Conservation (phyloP, 1,140 invertebrate species). For the Heterodera schachtii region DNA sequence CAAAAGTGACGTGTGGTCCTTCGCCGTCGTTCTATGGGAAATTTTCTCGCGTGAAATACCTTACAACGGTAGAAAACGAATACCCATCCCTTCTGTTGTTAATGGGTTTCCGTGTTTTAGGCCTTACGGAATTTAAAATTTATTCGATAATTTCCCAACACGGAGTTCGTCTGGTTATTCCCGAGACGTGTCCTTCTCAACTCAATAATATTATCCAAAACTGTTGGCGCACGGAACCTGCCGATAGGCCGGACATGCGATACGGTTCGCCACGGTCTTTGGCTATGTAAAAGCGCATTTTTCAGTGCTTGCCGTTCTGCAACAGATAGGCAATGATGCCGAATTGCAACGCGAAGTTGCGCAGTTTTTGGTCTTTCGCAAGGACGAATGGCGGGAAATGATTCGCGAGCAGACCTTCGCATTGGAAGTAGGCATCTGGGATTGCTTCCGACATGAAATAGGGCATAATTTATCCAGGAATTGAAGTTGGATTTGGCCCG, state of each 20-base stretch:
- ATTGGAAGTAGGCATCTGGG: slow-evolving; percentile 46
- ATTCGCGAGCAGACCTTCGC: slow-evolving; percentile 50
- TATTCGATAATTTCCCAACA: slow-evolving; percentile 58
- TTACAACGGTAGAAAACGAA: slow-evolving; percentile 45
- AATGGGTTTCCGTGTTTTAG: neutral
- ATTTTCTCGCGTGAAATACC: slow-evolving; percentile 57
- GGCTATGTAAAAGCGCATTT: neutral
- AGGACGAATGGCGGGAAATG: slow-evolving; percentile 52
- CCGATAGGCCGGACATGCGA: slow-evolving; percentile 39
- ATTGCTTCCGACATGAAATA: slow-evolving; percentile 3
- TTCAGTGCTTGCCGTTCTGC: slow-evolving; percentile 43
- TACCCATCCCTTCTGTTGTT: no score
- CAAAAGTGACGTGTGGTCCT: slow-evolving; percentile 60
- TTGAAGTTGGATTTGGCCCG: slow-evolving; percentile 54
- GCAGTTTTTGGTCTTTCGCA: slow-evolving; percentile 45
- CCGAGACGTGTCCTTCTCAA: slow-evolving; percentile 51
- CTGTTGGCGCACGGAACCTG: slow-evolving; percentile 54
- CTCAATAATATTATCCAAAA: slow-evolving; percentile 47
- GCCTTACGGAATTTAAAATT: slow-evolving; percentile 56
- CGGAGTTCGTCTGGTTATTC: slow-evolving; percentile 50
- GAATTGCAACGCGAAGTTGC: slow-evolving; percentile 53
- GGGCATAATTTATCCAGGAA: slow-evolving; percentile 22
- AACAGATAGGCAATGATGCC: slow-evolving; percentile 42
- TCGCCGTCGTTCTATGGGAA: slow-evolving; percentile 58
- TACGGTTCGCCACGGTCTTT: neutral